Evolutionary conservation across 2,113 vertebrate genomes (phyloP), one percentile per base, ranked within the genome.

Genomic region (Pelobates fuscus): DNA sequence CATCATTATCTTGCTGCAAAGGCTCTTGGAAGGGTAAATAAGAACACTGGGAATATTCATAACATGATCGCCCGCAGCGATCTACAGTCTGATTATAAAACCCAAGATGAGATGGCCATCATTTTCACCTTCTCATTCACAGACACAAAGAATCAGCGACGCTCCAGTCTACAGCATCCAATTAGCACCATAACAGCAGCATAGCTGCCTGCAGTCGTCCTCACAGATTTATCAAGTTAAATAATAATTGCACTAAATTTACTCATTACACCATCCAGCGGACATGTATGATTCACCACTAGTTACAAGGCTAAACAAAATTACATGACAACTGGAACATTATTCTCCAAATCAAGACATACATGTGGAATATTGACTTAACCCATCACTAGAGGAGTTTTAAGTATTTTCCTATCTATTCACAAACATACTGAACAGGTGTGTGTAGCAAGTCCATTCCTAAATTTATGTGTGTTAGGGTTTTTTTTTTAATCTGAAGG

Each of bases 141-240:
- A 68, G n/a, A 17, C 30, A 61, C 73, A 61, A 68, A 61, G 55
- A 37, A 8, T 30, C 26, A 67, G 54, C 72, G 24, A 67, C 23
- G 41, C 73, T 54, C 43, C 46, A 64, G 73, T 77, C 64, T 37
- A 44, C 73, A 77, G 57, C 43, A 68, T 77, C 73, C 65, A 68
- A 77, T 77, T 77, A 77, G 24, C 46, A 73, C 71, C 71, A 57
- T 29, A 55, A 54, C 46, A 74, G 49, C 10, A 46, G 27, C 57
- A 67, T 12, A 77, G 67, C 73, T 68, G 73, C 64, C 73, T 37
- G 64, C 52, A 77, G 73, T 68, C 44, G 68, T 77, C 73, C 65
- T 61, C 21, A 44, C 4, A 30, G 54, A 76, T 52, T 49, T 67
- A 52, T 49, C 64, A 67, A 60, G 52, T 49, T 27, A 67, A 61